Base-by-base conservation (phyloP, 2,797 vertebrate species). In the Karalla daura region DNA sequence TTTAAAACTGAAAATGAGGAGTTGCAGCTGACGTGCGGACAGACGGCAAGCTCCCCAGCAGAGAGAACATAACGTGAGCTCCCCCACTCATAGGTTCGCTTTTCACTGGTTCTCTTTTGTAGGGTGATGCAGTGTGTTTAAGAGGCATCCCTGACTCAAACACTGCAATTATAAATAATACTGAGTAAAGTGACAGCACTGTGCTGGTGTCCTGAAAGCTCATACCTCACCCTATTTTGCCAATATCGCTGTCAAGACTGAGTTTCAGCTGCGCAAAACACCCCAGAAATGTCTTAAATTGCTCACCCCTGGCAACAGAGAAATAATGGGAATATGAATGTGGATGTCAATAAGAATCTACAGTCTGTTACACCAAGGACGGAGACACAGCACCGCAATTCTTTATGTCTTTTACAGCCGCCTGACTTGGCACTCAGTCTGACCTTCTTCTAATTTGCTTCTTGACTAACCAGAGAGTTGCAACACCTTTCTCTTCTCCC, bases 401-500 rank as follows among this genome's bases (percentile, higher is more conserved):
- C 24, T 60, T 70, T 39, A 35, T 8, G 18, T 27, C 35, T 35
- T 60, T 30, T 64, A 49, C 23, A 47, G 28, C 15, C 33, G 49
- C 21, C 7, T 45, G 20, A 39, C 39, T 55, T 64, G 13, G 33
- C 36, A 68, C 18, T 41, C 25, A 41, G 25, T 40, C 47, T 69
- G 28, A 46, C 50, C 32, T 37, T 50, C 52, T n/a, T n/a, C n/a
- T n/a, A n/a, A 27, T 61, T 59, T 72, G 17, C 28, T 53, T 41
- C 27, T 37, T 35, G 41, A 68, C 44, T 53, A 46, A 67, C 60
- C 55, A 50, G 7, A 23, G 66, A 72, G 53, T 59, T 74, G 52
- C 58, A 35, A 52, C 5, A 2, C n/a, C 52, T 24, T 18, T 71
- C 33, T 41, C 39, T 39, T 47, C 15, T 46, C 13, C n/a, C 13